These are phyloP conservation scores for Eubasilissa regina DNA, from an alignment of 1,140 invertebrate species.

Conservation along the genomic window DNA sequence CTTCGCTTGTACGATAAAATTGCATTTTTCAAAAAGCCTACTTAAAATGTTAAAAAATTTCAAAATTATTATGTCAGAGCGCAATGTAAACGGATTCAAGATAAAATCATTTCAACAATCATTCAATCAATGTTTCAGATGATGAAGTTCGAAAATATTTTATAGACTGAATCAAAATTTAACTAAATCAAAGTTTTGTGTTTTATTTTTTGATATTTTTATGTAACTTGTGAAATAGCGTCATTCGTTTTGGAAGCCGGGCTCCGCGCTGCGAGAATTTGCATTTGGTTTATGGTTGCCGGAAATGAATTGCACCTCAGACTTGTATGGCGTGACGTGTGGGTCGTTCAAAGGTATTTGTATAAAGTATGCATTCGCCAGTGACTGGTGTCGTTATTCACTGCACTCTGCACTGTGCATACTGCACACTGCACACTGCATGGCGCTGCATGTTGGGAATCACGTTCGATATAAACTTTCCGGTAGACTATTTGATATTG, in stretches of 20 bases:
- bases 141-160: no score
- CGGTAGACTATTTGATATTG: background rate
- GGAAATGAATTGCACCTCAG: conserved; percentile 46
- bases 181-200: no score
- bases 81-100: no score
- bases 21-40: no score
- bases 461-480: background rate
- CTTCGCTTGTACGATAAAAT: no score
- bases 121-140: no score
- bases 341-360: conserved; percentile 43
- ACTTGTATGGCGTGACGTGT: conserved; percentile 37
- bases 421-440: background rate
- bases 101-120: no score
- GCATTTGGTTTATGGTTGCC: conserved; percentile 29
- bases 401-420: background rate
- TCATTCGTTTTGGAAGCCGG: background rate
- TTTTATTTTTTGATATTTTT: no score
- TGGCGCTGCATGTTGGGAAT: background rate
- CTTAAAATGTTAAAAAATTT: no score
- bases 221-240: no score
- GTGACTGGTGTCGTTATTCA: conserved; percentile 40
- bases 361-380: conserved; percentile 30
- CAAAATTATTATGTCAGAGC: no score
- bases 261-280: conserved; percentile 25
- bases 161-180: no score